phyloP scores from a whole-genome alignment of 53 echinoderm and acorn worm species.

The Actinopyga echinites region DNA sequence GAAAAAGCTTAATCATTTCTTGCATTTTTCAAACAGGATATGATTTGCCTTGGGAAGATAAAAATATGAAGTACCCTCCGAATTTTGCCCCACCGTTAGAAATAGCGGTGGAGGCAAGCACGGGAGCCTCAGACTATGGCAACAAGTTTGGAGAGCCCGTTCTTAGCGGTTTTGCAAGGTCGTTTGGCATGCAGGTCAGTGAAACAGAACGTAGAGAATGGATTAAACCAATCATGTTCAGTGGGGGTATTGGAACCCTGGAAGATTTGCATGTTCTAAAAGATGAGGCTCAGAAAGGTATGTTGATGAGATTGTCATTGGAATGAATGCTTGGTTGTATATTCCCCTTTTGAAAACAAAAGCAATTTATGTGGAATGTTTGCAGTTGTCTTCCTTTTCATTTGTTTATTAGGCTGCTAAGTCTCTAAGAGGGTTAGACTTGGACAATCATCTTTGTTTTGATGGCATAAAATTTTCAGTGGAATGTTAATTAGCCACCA shows the following conservation, averaged over 20 bases:
- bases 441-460: no score
- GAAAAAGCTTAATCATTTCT: no score
- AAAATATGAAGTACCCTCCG: conserved; percentile 67
- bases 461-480: no score
- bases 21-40: no score
- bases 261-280: conserved; percentile 80
- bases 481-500: no score
- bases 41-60: conserved; percentile 87
- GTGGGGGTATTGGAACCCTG: conserved; percentile 86
- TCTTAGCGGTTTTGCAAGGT: conserved; percentile 90
- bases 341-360: not conserved
- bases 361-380: not conserved
- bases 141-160: conserved; percentile 98
- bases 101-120: conserved; percentile 88
- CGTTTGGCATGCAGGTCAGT: conserved; percentile 85
- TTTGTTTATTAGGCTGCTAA: no score
- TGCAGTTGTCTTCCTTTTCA: no score
- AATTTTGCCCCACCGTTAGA: conserved; percentile 81
- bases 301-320: not conserved
- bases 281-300: conserved; percentile 66
- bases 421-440: no score
- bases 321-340: not conserved
- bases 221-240: conserved; percentile 99
- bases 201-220: conserved; percentile 85
- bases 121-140: conserved; percentile 94